Percentiles rank a stretch among this genome's conserved stretches.
These are phyloP conservation scores for Catagonus wagneri DNA, from an alignment of 2,113 vertebrate species.

Conservation along the genomic window DNA sequence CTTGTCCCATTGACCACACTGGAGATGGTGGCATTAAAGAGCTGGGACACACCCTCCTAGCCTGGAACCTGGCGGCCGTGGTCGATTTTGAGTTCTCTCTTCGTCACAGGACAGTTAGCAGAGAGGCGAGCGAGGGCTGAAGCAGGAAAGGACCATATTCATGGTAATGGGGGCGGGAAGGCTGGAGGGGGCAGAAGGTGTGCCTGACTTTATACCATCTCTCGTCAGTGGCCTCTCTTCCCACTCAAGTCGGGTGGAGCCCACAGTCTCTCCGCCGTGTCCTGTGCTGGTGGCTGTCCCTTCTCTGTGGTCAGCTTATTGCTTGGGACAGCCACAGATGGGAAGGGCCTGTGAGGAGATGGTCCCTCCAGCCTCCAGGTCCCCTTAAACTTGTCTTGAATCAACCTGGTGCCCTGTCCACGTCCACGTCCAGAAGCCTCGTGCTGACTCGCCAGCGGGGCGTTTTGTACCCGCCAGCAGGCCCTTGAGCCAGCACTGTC, in stretches of 20 bases:
- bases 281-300: neutral
- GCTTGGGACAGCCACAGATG: neutral
- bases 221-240: neutral
- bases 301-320: neutral
- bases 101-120: rapidly evolving
- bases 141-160: neutral
- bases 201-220: neutral
- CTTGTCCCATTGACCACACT: conserved; percentile 31
- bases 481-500: neutral
- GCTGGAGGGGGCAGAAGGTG: rapidly evolving
- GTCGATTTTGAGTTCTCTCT: neutral
- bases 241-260: neutral
- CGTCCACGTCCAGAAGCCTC: neutral
- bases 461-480: neutral
- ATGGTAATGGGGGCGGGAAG: neutral
- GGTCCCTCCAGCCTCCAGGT: neutral
- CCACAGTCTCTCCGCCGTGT: neutral
- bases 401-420: neutral
- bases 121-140: neutral
- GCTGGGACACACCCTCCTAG: rapidly evolving
- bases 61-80: neutral
- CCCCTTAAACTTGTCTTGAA: neutral
- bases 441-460: neutral
- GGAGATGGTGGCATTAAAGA: neutral
- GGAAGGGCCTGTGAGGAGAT: neutral